Evolutionary conservation across 2,113 vertebrate genomes (phyloP).

Genomic region (Opisthocomus hoazin): DNA sequence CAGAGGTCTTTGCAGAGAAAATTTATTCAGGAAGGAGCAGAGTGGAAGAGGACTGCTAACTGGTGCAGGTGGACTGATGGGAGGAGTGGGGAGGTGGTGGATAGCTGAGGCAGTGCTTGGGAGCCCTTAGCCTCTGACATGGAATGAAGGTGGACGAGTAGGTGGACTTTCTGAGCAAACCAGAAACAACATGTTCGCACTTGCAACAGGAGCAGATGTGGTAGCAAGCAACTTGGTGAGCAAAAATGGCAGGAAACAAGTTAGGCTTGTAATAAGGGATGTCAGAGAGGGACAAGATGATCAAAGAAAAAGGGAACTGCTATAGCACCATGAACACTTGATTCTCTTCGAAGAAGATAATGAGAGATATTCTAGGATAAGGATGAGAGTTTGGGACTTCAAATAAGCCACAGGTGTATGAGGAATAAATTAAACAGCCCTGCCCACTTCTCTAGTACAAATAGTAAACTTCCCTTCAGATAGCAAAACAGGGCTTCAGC

Average conservation of each 20-base stretch:
- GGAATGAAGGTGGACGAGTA: background rate
- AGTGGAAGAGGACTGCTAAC: background rate
- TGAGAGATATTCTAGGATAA: background rate
- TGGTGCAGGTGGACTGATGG: background rate
- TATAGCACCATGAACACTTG: background rate
- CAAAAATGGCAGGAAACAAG: background rate
- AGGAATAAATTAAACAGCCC: background rate
- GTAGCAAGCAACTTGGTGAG: background rate
- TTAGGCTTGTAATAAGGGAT: background rate
- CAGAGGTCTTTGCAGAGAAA: background rate
- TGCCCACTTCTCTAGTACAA: background rate
- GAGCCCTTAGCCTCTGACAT: background rate
- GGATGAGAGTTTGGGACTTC: background rate
- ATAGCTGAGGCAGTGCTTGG: background rate
- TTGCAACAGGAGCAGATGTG: fast-evolving
- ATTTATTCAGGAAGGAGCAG: background rate
- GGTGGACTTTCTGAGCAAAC: background rate
- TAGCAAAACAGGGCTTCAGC: background rate
- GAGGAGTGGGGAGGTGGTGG: background rate
- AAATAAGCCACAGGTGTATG: background rate
- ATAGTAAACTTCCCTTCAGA: background rate
- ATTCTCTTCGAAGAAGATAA: background rate
- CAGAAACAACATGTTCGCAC: fast-evolving
- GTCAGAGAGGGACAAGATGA: background rate
- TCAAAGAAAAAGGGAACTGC: background rate